Base-by-base conservation (phyloP, 1,140 invertebrate genomes). In the Geopemphigus sp. region DNA sequence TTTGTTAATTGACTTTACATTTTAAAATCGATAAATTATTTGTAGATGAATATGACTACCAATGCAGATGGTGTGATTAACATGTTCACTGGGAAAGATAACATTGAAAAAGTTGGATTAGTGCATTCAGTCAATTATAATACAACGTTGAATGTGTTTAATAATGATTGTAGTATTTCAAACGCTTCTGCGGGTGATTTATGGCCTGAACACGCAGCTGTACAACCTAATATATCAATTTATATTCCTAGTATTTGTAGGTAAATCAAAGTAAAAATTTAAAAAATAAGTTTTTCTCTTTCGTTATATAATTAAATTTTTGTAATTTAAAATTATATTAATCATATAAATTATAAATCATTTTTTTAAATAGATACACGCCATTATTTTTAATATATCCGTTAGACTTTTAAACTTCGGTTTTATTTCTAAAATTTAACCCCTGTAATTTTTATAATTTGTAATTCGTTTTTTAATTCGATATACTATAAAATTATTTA, bases 121-220 rank as follows among this genome's bases (percentile, higher is more conserved):
- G 85, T 93, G 53, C 86, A 88, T 56, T 85, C 86, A 3, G 94
- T 93, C 92, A 92, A 94, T 83, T 88, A 91, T 81, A 85, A 86
- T 29, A 88, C 89, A n/a, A 85, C 87, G 1, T 89, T 90, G 0
- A 86, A 86, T 0, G 91, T 85, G 84, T 93, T 89, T 83, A 86
- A 87, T 1, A 90, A 88, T 12, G 86, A 87, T 39, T 89, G 89
- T 82, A 88, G 88, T 82, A 66, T 86, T 82, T 85, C 91, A 26
- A 86, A 89, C 78, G 93, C 92, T 11, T 93, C 92, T 53, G 90
- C 90, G 0, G 93, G 93, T 0, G 93, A 94, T 86, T 92, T 94
- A 83, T 92, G 92, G 85, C 89, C 92, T 89, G 6, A 85, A 88
- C 82, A 83, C 89, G 76, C 87, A 85, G 0, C 88, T 88, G 53